A percentile compares a stretch with the other conserved stretches of the same genome.
These are phyloP conservation scores for Brachionus rotundiformis DNA, from an alignment of 1,140 invertebrate species.

Conservation along the genomic window DNA sequence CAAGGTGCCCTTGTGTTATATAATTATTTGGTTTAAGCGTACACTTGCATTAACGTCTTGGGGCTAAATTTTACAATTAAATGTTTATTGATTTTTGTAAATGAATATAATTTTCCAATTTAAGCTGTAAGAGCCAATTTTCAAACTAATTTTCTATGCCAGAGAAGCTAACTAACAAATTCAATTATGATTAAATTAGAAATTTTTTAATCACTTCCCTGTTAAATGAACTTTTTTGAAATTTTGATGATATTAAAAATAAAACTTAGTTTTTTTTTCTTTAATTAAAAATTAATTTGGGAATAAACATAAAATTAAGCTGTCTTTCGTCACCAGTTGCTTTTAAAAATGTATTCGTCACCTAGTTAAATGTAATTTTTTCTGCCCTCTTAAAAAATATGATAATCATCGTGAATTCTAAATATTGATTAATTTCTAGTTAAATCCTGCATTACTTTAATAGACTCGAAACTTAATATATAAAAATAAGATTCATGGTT, in stretches of 20 bases:
- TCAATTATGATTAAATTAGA: neutral
- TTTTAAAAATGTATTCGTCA: too few relatives aligned
- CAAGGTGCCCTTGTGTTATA: neutral
- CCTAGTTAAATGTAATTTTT: too few relatives aligned
- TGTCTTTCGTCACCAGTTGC: too few relatives aligned
- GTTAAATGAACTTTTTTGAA: neutral
- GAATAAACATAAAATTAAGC: too few relatives aligned
- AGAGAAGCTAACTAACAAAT: neutral
- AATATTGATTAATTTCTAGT: too few relatives aligned
- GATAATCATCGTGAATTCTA: too few relatives aligned
- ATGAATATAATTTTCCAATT: neutral
- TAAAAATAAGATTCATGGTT: too few relatives aligned
- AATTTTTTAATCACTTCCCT: slow-evolving; percentile 1
- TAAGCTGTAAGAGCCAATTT: neutral
- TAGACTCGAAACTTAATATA: too few relatives aligned
- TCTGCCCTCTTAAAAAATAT: too few relatives aligned
- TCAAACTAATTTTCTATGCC: neutral
- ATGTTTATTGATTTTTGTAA: slow-evolving; percentile 9
- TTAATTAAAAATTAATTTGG: neutral
- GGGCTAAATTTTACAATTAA: neutral
- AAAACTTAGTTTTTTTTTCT: neutral
- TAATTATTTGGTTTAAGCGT: neutral
- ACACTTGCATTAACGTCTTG: neutral
- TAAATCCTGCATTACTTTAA: too few relatives aligned
- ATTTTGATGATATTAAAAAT: neutral